These are phyloP conservation scores for Allobates femoralis DNA, from an alignment of 2,797 vertebrate species.

Conservation along the genomic window DNA sequence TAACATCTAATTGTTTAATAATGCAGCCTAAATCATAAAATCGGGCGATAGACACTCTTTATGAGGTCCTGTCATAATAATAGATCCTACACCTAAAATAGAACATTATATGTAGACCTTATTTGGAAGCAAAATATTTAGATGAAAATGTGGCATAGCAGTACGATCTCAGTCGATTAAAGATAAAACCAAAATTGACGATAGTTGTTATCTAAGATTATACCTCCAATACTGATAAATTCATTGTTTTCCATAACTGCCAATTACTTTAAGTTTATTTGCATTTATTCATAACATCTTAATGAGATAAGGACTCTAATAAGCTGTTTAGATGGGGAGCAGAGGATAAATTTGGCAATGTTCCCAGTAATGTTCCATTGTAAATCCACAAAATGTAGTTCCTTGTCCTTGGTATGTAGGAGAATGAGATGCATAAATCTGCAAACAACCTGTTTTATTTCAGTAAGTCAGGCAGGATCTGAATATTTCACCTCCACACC, in stretches of 20 bases:
- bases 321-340: neutral
- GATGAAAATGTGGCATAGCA: neutral
- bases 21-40: no score
- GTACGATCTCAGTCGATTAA: neutral
- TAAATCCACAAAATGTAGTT: slow-evolving; percentile 31
- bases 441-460: slow-evolving; percentile 28
- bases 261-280: slow-evolving; percentile 2
- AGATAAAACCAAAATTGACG: neutral
- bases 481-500: neutral
- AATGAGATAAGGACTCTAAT: neutral
- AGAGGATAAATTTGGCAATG: slow-evolving; percentile 21
- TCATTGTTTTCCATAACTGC: neutral
- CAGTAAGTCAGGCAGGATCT: neutral
- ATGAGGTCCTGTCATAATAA: no score
- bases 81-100: no score
- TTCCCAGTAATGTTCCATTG: slow-evolving; percentile 54
- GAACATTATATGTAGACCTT: no score
- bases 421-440: slow-evolving; percentile 28
- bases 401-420: slow-evolving; percentile 29
- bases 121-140: neutral
- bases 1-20: no score
- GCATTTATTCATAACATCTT: slow-evolving; percentile 22
- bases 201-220: neutral
- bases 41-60: no score
- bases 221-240: neutral